Conservation (phyloP, 2,797 vertebrate species). For the Syngnathus rostellatus region DNA sequence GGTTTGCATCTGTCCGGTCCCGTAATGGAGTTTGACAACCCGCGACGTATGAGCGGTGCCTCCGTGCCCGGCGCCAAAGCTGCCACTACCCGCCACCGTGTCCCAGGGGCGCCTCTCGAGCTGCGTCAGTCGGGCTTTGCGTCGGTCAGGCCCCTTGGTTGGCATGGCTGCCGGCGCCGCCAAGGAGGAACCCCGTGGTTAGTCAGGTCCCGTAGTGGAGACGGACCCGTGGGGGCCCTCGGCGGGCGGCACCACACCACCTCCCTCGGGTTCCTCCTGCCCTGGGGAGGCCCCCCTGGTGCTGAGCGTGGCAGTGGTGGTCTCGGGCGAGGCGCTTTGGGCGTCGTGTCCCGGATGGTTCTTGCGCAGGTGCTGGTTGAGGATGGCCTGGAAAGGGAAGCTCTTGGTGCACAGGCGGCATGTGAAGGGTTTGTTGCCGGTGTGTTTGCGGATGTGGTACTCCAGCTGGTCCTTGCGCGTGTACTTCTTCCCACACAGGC, state of each 20-base stretch:
- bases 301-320: conserved; percentile 76
- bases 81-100: too few relatives aligned
- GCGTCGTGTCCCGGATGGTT: conserved; percentile 93
- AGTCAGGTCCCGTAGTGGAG: conserved; percentile 93
- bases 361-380: conserved; percentile 99
- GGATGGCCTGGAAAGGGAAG: conserved; percentile 98
- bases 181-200: conserved; percentile 39
- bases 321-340: conserved; percentile 93
- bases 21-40: too few relatives aligned
- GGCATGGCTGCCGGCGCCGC: too few relatives aligned
- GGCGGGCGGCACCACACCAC: conserved; percentile 56
- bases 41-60: too few relatives aligned
- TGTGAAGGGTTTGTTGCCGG: conserved; percentile 97
- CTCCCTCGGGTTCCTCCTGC: conserved; percentile 77
- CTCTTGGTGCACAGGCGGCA: conserved; percentile 96
- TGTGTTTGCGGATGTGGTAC: conserved; percentile 99
- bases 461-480: conserved; percentile 98
- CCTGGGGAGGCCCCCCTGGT: conserved; percentile 84
- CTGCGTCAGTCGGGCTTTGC: not conserved
- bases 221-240: conserved; percentile 87
- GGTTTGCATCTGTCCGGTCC: conserved; percentile 51
- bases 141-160: conserved; percentile 78
- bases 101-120: too few relatives aligned
- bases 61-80: too few relatives aligned
- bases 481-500: conserved; percentile 98